A percentile compares a stretch with the other conserved stretches of the same genome.
These are phyloP conservation scores for Ispidina picta DNA, from an alignment of 2,797 vertebrate genomes.

Conservation along the genomic window DNA sequence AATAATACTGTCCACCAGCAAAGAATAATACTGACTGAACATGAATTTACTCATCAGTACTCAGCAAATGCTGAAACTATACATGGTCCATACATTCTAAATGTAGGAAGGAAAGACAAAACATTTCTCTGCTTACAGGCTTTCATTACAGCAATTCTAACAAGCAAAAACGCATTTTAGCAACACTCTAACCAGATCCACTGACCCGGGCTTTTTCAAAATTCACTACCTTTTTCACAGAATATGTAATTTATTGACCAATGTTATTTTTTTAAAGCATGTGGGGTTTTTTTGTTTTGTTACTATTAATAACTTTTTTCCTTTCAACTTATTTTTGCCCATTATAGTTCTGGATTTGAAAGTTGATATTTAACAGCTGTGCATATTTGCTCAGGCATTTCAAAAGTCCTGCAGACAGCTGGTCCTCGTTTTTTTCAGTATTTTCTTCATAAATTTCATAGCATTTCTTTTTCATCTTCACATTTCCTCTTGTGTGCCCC, in stretches of 20 bases:
- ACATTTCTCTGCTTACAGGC: not conserved
- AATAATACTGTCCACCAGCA: not conserved
- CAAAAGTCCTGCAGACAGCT: not conserved
- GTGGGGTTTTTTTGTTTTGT: rapidly evolving
- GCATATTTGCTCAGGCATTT: not conserved
- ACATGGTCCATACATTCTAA: not conserved
- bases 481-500: not conserved
- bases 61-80: not conserved
- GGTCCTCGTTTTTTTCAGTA: not conserved
- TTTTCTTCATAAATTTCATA: not conserved
- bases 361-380: not conserved
- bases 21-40: not conserved
- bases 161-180: not conserved
- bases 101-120: not conserved
- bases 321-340: not conserved
- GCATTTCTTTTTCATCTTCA: not conserved
- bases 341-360: not conserved
- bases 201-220: not conserved
- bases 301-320: not conserved
- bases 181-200: not conserved
- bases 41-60: not conserved
- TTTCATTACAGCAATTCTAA: not conserved
- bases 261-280: not conserved
- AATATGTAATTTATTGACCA: not conserved
- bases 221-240: not conserved